A percentile compares a stretch with the other conserved stretches of the same genome.
Conservation (phyloP, 1,140 invertebrate species). For the Eurosta solidaginis region DNA sequence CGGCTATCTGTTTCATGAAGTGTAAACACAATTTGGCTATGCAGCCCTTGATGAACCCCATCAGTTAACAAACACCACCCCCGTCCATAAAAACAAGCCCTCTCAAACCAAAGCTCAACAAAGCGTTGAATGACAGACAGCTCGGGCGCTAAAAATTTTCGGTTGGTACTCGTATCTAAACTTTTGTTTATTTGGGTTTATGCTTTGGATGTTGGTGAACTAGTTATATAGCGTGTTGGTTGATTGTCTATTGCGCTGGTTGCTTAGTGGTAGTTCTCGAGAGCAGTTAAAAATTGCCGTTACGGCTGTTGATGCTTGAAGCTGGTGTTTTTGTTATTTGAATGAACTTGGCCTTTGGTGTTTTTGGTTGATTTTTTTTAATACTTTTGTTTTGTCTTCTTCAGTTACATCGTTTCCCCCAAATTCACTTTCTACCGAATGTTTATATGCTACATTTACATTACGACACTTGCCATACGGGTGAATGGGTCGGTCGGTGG, state of each 20-base stretch:
- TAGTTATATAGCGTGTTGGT: neutral
- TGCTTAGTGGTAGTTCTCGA: neutral
- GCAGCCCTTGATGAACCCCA: neutral
- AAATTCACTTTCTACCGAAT: neutral
- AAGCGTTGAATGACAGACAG: neutral
- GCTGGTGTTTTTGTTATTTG: conserved; percentile 10
- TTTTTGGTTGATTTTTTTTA: too few species aligned
- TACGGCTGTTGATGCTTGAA: neutral
- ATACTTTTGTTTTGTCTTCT: neutral
- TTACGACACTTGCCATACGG: neutral
- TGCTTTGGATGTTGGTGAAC: neutral
- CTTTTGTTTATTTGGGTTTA: conserved; percentile 16
- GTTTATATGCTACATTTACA: neutral
- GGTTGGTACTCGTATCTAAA: neutral
- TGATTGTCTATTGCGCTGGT: neutral
- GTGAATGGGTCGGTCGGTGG: neutral
- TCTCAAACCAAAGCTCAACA: neutral
- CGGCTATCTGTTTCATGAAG: conserved; percentile 4
- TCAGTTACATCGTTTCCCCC: neutral
- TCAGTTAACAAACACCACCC: neutral
- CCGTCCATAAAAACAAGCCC: too few species aligned
- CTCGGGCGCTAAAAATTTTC: neutral
- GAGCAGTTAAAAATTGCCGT: neutral
- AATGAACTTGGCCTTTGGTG: conserved; percentile 8
- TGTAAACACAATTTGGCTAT: neutral